phyloP scores from a whole-genome alignment of 1,140 invertebrate species.

The Drosophila bifasciata region DNA sequence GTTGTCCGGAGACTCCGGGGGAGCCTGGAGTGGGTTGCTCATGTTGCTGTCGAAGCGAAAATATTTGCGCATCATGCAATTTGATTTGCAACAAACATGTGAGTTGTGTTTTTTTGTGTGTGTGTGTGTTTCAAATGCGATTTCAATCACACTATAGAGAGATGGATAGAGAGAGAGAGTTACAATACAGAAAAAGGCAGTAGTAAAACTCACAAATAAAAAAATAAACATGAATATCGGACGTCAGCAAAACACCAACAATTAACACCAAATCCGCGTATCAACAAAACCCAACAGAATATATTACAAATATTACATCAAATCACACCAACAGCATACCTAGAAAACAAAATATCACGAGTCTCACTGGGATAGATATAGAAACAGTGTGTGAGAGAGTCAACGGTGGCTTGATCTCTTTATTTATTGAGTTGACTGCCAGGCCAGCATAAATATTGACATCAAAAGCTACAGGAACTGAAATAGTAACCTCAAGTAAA shows the following conservation, averaged over 20 bases:
- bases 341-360: too few species aligned
- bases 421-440: too few species aligned
- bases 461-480: too few species aligned
- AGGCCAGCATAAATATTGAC: too few species aligned
- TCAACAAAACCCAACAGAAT: too few species aligned
- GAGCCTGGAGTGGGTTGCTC: conserved; percentile 5
- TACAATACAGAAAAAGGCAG: conserved; percentile 12
- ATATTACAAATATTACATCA: conserved; percentile 2
- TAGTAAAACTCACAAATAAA: conserved; percentile 27
- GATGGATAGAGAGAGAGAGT: too few species aligned
- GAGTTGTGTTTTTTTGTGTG: conserved; percentile 38
- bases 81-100: conserved; percentile 68
- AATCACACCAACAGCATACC: background rate
- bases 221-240: conserved; percentile 5
- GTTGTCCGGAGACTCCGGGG: too few species aligned
- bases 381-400: too few species aligned
- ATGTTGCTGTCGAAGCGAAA: conserved; percentile 38
- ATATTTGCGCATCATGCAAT: conserved; percentile 78
- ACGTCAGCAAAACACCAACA: too few species aligned
- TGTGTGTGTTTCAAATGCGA: conserved; percentile 44
- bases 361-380: background rate
- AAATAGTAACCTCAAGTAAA: too few species aligned
- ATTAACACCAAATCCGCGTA: too few species aligned
- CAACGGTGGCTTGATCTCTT: too few species aligned
- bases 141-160: conserved; percentile 37